Conservation (phyloP, 2,113 vertebrate species). For the Buteo buteo region DNA sequence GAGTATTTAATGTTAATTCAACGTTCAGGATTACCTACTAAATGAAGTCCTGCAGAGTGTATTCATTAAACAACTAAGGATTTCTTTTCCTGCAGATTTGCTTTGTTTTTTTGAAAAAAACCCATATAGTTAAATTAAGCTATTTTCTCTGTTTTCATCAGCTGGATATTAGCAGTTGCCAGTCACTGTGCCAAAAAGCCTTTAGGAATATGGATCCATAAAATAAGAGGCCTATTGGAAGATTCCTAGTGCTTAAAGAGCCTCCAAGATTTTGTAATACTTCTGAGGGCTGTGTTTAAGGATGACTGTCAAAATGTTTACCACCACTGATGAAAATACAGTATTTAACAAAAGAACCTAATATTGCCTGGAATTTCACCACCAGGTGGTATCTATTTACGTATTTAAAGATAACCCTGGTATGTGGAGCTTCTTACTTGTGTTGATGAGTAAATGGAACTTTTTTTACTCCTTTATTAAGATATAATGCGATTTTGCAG, state of each 20-base stretch:
- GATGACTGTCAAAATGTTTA: background rate
- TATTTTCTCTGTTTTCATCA: background rate
- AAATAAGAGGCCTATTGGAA: background rate
- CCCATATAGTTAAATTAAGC: background rate
- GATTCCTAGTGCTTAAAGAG: background rate
- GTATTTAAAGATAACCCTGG: background rate
- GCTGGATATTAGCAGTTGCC: background rate
- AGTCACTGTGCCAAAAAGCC: background rate
- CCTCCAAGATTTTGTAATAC: background rate
- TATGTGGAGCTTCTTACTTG: background rate
- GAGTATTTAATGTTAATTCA: background rate
- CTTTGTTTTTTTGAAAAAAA: background rate
- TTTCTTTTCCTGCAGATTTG: background rate
- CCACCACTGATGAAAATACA: background rate
- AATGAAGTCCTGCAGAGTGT: background rate
- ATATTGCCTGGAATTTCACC: background rate
- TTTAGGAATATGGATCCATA: background rate
- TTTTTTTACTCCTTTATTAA: background rate
- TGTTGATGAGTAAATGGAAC: background rate
- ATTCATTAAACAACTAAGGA: background rate
- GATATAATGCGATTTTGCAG: background rate
- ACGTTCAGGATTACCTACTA: background rate
- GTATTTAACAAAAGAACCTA: background rate
- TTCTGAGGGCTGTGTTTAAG: background rate
- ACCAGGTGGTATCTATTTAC: background rate